phyloP scores from a whole-genome alignment of 2,888 invertebrate species.

The Rhaphigaster nebulosa region DNA sequence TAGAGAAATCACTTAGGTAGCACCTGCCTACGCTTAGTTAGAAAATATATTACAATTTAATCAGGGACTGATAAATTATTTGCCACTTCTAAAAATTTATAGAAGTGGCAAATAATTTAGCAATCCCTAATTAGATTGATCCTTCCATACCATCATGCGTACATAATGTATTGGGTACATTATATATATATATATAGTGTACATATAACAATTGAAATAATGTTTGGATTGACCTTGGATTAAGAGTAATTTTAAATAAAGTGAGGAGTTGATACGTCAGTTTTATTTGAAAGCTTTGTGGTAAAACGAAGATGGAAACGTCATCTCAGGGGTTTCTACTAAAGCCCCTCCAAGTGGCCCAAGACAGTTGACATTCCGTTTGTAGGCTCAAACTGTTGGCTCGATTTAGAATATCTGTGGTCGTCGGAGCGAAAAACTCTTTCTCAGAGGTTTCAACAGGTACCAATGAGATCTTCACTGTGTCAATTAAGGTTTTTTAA shows the following conservation, averaged over 20 bases:
- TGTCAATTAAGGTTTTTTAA: not conserved
- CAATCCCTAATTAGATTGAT: too few relatives aligned
- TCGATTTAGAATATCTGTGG: conserved; percentile 5
- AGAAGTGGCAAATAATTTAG: too few relatives aligned
- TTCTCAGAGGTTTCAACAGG: not conserved
- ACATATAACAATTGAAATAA: too few relatives aligned
- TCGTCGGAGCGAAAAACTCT: not conserved
- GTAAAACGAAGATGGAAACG: not conserved
- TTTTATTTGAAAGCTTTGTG: not conserved
- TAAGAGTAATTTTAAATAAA: not conserved
- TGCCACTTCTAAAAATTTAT: too few relatives aligned
- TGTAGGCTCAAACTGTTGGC: not conserved
- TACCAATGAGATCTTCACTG: not conserved
- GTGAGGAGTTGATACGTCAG: not conserved
- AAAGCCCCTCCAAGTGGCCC: conserved; percentile 5
- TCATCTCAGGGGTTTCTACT: not conserved
- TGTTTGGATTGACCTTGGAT: not conserved
- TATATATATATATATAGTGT: too few relatives aligned
- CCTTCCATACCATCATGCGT: too few relatives aligned
- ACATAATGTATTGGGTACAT: too few relatives aligned
- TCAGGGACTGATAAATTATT: too few relatives aligned
- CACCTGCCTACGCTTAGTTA: too few relatives aligned
- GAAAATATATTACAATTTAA: too few relatives aligned
- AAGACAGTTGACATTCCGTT: conserved; percentile 1
- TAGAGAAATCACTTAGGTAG: too few relatives aligned